Evolutionary conservation across 2,888 invertebrate species (phyloP).

Genomic region (Apeira syringaria): DNA sequence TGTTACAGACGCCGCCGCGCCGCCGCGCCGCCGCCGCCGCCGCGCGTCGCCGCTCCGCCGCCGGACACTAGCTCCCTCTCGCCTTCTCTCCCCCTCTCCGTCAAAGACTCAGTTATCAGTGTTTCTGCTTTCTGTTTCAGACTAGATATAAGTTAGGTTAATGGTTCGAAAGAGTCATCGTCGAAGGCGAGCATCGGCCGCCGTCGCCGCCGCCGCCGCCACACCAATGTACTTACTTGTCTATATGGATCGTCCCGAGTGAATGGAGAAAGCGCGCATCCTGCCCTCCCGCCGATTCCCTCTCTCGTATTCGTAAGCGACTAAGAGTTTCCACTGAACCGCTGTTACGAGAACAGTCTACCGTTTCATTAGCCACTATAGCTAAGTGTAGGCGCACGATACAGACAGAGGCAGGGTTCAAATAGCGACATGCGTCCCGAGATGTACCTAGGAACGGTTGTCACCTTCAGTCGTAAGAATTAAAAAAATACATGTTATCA

Average conservation of each 20-base stretch:
- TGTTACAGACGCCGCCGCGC: slow-evolving; percentile 39
- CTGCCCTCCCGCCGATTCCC: not conserved
- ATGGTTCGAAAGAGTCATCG: slow-evolving; percentile 44
- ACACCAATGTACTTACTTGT: slow-evolving; percentile 61
- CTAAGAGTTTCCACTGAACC: too few relatives aligned
- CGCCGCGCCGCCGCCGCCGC: slow-evolving; percentile 25
- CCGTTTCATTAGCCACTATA: too few relatives aligned
- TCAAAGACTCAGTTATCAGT: slow-evolving; percentile 62
- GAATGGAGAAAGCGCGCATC: slow-evolving; percentile 26
- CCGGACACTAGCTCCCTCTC: slow-evolving; percentile 18
- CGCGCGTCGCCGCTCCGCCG: slow-evolving; percentile 23
- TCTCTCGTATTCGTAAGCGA: too few relatives aligned
- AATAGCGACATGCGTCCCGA: too few relatives aligned
- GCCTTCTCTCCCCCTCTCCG: not conserved
- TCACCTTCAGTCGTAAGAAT: too few relatives aligned
- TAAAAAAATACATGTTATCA: too few relatives aligned
- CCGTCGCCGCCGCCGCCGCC: slow-evolving; percentile 42
- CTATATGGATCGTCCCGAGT: slow-evolving; percentile 40
- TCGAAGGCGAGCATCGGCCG: slow-evolving; percentile 42
- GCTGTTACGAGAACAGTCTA: too few relatives aligned
- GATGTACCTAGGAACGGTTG: too few relatives aligned
- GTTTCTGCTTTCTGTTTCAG: slow-evolving; percentile 82
- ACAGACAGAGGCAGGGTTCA: too few relatives aligned
- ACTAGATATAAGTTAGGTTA: slow-evolving; percentile 80
- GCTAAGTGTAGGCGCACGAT: too few relatives aligned